Conservation (phyloP, 2,888 invertebrate genomes). For the Pelosia muscerda region DNA sequence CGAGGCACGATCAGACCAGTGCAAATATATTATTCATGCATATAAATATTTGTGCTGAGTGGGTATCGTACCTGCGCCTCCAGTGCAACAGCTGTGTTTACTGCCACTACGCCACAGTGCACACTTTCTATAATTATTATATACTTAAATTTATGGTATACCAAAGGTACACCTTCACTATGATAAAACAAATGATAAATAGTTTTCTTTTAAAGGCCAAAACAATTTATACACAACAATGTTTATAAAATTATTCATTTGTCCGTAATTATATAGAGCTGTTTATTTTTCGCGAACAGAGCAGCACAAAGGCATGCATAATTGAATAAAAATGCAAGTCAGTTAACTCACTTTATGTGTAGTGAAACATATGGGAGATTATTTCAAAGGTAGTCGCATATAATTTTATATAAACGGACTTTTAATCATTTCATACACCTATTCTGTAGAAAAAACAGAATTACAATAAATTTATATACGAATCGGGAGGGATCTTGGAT, state of each 20-base stretch:
- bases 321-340: constrained; percentile 61
- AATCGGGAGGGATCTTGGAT: too few relatives aligned
- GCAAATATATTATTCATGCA: too few relatives aligned
- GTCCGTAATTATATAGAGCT: constrained; percentile 42
- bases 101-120: too few relatives aligned
- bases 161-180: too few relatives aligned
- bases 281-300: constrained; percentile 48
- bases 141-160: too few relatives aligned
- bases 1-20: too few relatives aligned
- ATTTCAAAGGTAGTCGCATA: constrained; percentile 15
- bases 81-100: too few relatives aligned
- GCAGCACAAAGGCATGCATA: constrained; percentile 54
- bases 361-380: constrained; percentile 31
- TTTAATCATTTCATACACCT: not conserved
- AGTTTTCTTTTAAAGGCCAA: not conserved
- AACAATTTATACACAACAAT: constrained; percentile 5
- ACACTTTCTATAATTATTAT: too few relatives aligned
- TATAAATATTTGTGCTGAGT: too few relatives aligned
- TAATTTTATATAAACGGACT: not conserved
- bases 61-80: too few relatives aligned
- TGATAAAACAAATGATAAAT: too few relatives aligned
- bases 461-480: too few relatives aligned
- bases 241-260: constrained; percentile 47
- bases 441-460: not conserved
- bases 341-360: constrained; percentile 47